phyloP scores from a whole-genome alignment of 2,797 vertebrate species.

The Sebastes steindachneri region DNA sequence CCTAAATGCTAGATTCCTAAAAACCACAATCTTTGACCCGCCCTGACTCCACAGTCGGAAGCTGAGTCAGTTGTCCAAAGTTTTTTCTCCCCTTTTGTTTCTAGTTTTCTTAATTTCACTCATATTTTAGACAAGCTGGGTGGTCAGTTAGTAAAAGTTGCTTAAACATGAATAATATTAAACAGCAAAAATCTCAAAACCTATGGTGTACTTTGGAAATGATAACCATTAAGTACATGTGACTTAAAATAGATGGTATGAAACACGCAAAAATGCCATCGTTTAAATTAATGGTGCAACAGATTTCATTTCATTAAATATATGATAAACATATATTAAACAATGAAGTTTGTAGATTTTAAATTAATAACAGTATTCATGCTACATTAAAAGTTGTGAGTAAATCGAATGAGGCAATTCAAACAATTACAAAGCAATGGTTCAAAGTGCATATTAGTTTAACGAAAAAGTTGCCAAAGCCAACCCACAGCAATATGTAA shows the following conservation, averaged over 20 bases:
- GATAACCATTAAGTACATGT: not conserved
- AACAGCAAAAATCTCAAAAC: not conserved
- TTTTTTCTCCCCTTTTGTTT: not conserved
- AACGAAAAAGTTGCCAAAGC: too few species aligned
- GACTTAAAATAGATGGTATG: not conserved
- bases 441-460: not conserved
- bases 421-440: not conserved
- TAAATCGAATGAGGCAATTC: not conserved
- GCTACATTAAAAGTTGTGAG: not conserved
- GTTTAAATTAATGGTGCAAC: not conserved
- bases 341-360: not conserved
- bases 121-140: not conserved
- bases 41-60: not conserved
- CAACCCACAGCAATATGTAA: not conserved
- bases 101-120: not conserved
- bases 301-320: too few species aligned
- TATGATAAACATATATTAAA: not conserved
- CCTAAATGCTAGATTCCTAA: not conserved
- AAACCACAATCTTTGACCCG: not conserved
- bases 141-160: not conserved
- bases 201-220: not conserved
- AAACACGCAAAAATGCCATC: not conserved
- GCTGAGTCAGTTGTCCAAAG: not conserved
- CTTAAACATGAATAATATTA: not conserved
- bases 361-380: not conserved